phyloP scores from a whole-genome alignment of 2,113 vertebrate genomes.

The Emydocephalus ijimae region DNA sequence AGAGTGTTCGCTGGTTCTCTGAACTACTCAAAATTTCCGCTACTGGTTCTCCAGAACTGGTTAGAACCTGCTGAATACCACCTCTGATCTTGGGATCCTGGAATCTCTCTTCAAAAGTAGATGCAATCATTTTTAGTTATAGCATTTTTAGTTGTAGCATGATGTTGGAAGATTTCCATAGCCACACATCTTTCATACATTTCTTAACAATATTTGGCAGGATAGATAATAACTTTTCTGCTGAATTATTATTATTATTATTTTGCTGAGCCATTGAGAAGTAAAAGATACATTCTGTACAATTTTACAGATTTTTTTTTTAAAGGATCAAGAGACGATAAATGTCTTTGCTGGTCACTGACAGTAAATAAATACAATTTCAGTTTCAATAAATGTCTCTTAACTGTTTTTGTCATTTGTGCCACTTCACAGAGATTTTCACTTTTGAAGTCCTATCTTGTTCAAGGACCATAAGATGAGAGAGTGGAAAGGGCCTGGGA shows the following conservation, averaged over 20 bases:
- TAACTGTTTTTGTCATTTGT: neutral
- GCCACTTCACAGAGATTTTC: neutral
- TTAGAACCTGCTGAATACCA: too few species aligned
- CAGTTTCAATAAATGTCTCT: neutral
- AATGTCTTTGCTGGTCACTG: neutral
- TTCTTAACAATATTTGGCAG: slow-evolving; percentile 15
- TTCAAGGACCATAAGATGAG: neutral
- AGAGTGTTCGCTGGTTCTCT: too few species aligned
- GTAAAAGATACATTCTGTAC: neutral
- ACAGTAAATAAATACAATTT: neutral
- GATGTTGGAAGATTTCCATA: slow-evolving; percentile 23
- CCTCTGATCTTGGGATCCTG: neutral
- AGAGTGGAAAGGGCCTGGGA: neutral
- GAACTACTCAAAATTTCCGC: too few species aligned
- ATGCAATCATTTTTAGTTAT: slow-evolving; percentile 4
- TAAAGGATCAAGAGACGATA: neutral
- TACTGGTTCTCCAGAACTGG: too few species aligned
- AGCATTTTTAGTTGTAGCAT: slow-evolving; percentile 10
- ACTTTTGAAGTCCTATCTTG: neutral
- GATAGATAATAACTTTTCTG: neutral
- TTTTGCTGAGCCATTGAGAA: neutral
- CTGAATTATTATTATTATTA: slow-evolving; percentile 15
- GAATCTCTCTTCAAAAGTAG: slow-evolving; percentile 18
- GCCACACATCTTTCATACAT: neutral
- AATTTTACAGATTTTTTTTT: slow-evolving; percentile 6